Evolutionary conservation across 2,113 vertebrate species (phyloP).

Genomic region (Etia nguti): DNA sequence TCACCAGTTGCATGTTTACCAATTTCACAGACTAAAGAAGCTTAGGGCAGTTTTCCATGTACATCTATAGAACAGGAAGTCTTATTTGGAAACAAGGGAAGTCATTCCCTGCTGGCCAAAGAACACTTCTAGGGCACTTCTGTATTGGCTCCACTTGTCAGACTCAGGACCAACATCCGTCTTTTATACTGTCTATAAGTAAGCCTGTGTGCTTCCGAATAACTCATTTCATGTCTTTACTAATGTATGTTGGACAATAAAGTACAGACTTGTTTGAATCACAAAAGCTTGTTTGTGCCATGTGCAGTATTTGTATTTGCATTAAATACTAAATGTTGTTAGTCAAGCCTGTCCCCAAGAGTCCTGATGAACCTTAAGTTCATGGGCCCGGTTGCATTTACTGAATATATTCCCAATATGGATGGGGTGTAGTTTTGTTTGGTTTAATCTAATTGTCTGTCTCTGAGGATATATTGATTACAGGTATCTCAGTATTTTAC

Average conservation of each 20-base stretch:
- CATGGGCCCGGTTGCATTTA: neutral
- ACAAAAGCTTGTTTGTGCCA: neutral
- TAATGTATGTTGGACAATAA: neutral
- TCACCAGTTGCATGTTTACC: neutral
- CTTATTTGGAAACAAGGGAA: neutral
- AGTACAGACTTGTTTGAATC: neutral
- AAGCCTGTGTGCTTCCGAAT: neutral
- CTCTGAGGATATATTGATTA: neutral
- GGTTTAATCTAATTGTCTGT: neutral
- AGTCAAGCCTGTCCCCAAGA: neutral
- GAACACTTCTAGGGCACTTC: rapidly evolving
- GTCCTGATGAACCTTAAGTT: neutral
- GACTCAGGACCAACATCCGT: neutral
- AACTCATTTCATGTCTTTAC: neutral
- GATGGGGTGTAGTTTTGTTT: neutral
- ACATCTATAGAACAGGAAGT: neutral
- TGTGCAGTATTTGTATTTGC: neutral
- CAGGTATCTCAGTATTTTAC: neutral
- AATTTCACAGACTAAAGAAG: neutral
- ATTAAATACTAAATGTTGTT: neutral
- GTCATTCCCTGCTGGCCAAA: neutral
- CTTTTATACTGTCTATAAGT: neutral
- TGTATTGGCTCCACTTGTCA: neutral
- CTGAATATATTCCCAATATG: neutral
- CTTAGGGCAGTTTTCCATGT: neutral